Conservation (phyloP, 2,797 vertebrate genomes). For the Tinamus major region DNA sequence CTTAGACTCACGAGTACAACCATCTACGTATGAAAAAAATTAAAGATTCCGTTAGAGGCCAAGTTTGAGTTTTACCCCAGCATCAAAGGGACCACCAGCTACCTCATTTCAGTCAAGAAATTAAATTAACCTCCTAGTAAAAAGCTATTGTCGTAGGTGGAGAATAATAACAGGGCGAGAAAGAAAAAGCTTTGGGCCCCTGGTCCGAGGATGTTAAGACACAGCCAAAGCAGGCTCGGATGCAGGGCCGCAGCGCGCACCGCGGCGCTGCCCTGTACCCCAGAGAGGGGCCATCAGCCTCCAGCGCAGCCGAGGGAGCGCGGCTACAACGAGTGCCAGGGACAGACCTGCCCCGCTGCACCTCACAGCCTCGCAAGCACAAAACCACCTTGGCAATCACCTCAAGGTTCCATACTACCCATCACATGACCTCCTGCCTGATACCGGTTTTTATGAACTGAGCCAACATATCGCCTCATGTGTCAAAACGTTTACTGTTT, state of each 20-base stretch:
- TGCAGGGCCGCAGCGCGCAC: neutral
- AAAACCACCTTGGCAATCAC: slow-evolving; percentile 54
- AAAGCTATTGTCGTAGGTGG: neutral
- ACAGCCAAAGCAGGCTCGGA: neutral
- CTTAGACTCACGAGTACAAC: slow-evolving; percentile 5
- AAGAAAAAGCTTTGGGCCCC: neutral
- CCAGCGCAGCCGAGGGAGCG: slow-evolving; percentile 19
- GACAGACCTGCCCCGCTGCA: slow-evolving; percentile 51
- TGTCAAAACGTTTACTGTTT: slow-evolving; percentile 66
- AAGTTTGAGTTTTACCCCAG: neutral
- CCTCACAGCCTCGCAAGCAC: slow-evolving; percentile 51
- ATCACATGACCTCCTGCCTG: slow-evolving; percentile 26
- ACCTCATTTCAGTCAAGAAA: neutral
- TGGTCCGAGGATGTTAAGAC: neutral
- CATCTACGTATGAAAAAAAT: neutral
- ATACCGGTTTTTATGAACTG: slow-evolving; percentile 36
- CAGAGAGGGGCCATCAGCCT: neutral
- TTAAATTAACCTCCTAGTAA: neutral
- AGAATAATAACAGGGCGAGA: neutral
- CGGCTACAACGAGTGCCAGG: slow-evolving; percentile 57
- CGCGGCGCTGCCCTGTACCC: neutral
- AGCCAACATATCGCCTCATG: slow-evolving; percentile 23
- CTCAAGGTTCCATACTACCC: neutral
- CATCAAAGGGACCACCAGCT: neutral
- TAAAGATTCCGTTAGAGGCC: neutral